Evolutionary conservation across 2,888 invertebrate species (phyloP).

Genomic region (Silvanus unidentatus): DNA sequence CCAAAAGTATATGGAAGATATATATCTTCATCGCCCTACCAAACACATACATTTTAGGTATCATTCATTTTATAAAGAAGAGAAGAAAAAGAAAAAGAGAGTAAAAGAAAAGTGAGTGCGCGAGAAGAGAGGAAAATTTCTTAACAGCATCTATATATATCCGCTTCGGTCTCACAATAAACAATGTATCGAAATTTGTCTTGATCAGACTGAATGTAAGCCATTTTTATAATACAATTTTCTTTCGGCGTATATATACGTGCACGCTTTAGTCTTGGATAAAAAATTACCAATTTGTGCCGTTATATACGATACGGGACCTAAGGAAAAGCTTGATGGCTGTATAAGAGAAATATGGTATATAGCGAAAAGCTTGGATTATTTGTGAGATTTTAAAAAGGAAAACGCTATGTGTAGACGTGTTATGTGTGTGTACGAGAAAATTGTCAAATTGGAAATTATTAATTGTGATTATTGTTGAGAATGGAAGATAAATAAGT

Average conservation of each 20-base stretch:
- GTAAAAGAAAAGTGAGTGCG: neutral
- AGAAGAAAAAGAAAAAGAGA: neutral
- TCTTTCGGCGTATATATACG: conserved; percentile 26
- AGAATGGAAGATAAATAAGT: too few species aligned
- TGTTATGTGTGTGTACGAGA: too few species aligned
- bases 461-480: too few species aligned
- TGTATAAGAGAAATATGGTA: too few species aligned
- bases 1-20: conserved; percentile 25
- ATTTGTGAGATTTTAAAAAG: too few species aligned
- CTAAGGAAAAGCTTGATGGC: too few species aligned
- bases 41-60: conserved; percentile 3
- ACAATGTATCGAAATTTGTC: conserved; percentile 44
- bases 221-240: conserved; percentile 39
- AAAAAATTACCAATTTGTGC: conserved; percentile 38
- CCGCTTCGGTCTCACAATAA: conserved; percentile 29
- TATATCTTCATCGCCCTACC: conserved; percentile 21
- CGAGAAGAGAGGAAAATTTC: too few species aligned
- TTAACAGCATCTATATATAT: too few species aligned
- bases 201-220: conserved; percentile 39
- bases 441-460: too few species aligned
- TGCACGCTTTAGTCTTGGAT: conserved; percentile 27
- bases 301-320: too few species aligned
- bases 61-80: conserved; percentile 16
- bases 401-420: too few species aligned
- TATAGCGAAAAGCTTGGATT: too few species aligned